These are phyloP conservation scores for Drosophila orena DNA, from an alignment of 1,140 invertebrate genomes.

Conservation along the genomic window DNA sequence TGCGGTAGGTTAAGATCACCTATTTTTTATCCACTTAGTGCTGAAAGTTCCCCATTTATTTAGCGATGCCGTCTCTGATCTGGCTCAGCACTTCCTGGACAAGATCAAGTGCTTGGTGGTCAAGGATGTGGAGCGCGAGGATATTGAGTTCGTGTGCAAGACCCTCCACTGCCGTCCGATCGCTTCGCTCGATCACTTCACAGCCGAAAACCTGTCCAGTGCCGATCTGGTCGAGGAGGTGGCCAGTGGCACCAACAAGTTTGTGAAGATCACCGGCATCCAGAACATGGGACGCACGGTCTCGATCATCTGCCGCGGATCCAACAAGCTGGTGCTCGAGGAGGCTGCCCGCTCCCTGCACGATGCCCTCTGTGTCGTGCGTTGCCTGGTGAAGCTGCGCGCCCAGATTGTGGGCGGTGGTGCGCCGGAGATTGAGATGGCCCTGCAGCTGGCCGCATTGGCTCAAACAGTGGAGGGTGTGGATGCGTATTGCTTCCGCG, in stretches of 20 bases:
- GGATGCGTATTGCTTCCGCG: slow-evolving; percentile 97
- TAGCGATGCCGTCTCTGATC: slow-evolving; percentile 96
- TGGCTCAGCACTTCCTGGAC: slow-evolving; percentile 98
- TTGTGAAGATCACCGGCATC: slow-evolving; percentile 98
- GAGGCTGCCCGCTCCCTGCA: slow-evolving; percentile 98
- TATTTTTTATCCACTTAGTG: background rate
- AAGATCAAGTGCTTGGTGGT: slow-evolving; percentile 99
- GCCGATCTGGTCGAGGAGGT: slow-evolving; percentile 99
- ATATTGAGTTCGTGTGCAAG: slow-evolving; percentile 99
- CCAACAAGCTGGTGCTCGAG: slow-evolving; percentile 98
- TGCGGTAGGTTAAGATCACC: slow-evolving; percentile 86
- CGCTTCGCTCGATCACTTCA: slow-evolving; percentile 99
- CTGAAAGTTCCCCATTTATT: background rate
- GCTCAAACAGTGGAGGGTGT: slow-evolving; percentile 95
- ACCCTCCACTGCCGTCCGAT: slow-evolving; percentile 97
- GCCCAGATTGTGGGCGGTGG: slow-evolving; percentile 97
- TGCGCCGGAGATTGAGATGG: slow-evolving; percentile 98
- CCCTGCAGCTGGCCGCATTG: slow-evolving; percentile 92
- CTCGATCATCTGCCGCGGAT: slow-evolving; percentile 96
- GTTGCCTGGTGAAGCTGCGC: slow-evolving; percentile 97
- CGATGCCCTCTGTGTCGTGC: slow-evolving; percentile 98
- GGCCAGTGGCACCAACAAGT: slow-evolving; percentile 94
- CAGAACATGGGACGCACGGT: slow-evolving; percentile 95
- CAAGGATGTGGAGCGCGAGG: slow-evolving; percentile 98
- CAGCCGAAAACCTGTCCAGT: slow-evolving; percentile 94